phyloP scores from a whole-genome alignment of 2,888 invertebrate species.

The Erebia epiphron region DNA sequence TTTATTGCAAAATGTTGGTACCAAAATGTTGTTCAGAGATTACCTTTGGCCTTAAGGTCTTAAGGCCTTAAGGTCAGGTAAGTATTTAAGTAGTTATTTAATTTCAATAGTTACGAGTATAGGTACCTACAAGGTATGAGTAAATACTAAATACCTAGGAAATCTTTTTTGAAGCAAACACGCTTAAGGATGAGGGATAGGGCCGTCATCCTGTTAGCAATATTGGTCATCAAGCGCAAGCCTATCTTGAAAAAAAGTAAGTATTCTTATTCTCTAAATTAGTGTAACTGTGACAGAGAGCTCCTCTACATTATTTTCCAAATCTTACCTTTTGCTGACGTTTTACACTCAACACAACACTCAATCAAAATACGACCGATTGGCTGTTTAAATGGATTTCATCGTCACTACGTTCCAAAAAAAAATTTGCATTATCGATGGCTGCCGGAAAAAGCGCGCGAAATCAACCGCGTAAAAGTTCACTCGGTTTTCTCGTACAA shows the following conservation, averaged over 20 bases:
- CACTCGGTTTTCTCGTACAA: neutral
- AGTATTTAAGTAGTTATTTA: no score
- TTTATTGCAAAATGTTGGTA: constrained; percentile 21
- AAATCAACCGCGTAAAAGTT: constrained; percentile 46
- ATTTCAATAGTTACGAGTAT: no score
- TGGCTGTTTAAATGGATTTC: constrained; percentile 50
- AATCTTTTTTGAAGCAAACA: no score
- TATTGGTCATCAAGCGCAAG: no score
- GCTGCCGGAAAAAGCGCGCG: constrained; percentile 63
- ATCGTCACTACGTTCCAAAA: constrained; percentile 63
- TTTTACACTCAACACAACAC: constrained; percentile 44
- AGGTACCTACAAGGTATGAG: no score
- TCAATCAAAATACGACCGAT: constrained; percentile 43
- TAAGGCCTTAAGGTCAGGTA: no score
- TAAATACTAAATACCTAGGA: no score
- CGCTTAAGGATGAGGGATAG: no score
- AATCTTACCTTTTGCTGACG: constrained; percentile 26
- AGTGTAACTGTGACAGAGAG: neutral
- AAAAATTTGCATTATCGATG: constrained; percentile 55
- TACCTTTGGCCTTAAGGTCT: no score
- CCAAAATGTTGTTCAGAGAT: neutral
- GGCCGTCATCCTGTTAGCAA: no score
- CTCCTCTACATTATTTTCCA: neutral
- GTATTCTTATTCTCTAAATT: no score
- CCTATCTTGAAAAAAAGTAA: no score